These are phyloP conservation scores for Leptinotarsa lineolata DNA, from an alignment of 1,140 invertebrate species.

Conservation along the genomic window DNA sequence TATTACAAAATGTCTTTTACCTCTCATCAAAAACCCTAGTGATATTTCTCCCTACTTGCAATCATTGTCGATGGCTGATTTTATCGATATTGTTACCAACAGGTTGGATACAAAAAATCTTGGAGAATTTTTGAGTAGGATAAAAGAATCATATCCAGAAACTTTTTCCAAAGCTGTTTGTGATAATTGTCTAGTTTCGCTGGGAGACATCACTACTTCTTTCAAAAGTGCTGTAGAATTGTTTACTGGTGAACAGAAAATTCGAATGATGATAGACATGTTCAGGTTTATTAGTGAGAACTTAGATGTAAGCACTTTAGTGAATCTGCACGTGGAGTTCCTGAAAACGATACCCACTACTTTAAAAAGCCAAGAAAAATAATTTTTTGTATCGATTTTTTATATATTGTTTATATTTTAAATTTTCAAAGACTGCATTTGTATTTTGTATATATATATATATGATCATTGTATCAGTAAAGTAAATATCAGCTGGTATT, in stretches of 20 bases:
- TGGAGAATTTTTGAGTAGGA: constrained; percentile 30
- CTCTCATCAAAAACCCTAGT: constrained; percentile 28
- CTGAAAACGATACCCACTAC: background rate
- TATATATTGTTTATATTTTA: background rate
- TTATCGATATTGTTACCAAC: constrained; percentile 29
- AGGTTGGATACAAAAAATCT: constrained; percentile 25
- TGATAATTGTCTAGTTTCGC: background rate
- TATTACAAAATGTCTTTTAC: constrained; percentile 29
- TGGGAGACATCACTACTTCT: constrained; percentile 1
- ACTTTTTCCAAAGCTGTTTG: constrained; percentile 16
- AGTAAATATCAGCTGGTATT: background rate
- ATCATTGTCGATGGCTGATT: constrained; percentile 28
- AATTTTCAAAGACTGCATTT: background rate
- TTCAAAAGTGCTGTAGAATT: constrained; percentile 7
- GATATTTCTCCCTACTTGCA: constrained; percentile 28
- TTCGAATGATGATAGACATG: constrained; percentile 21
- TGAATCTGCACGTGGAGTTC: constrained; percentile 16
- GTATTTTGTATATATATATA: background rate
- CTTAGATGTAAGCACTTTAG: constrained; percentile 19
- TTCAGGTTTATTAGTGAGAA: constrained; percentile 29
- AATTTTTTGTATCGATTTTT: background rate
- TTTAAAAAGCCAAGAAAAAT: background rate
- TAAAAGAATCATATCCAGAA: constrained; percentile 27
- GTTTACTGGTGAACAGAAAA: constrained; percentile 9
- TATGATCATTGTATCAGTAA: background rate